Conservation (phyloP, 2,888 invertebrate species). For the Alloscopus bannaensis region DNA sequence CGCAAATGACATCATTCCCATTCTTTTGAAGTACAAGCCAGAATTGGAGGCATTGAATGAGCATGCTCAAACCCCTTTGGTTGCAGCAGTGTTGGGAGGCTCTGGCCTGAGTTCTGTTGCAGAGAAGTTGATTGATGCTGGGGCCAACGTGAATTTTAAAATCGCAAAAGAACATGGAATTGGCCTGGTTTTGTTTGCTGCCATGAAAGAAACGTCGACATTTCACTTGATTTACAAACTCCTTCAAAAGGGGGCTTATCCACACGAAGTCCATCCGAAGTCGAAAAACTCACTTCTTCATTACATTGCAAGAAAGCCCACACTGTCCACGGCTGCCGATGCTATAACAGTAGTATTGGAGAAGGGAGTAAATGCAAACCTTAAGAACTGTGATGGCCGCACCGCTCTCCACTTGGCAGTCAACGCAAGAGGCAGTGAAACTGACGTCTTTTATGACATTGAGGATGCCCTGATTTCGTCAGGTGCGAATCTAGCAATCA, state of each 20-base stretch:
- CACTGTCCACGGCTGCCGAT: slow-evolving; percentile 21
- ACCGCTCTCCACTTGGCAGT: slow-evolving; percentile 77
- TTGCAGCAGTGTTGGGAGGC: slow-evolving; percentile 73
- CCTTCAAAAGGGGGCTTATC: slow-evolving; percentile 65
- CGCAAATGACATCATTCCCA: slow-evolving; percentile 27
- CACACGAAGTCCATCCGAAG: slow-evolving; percentile 47
- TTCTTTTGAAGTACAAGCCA: slow-evolving; percentile 54
- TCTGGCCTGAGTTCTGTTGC: slow-evolving; percentile 24
- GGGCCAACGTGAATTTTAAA: slow-evolving; percentile 68
- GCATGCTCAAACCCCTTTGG: slow-evolving; percentile 74
- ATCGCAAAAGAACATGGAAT: slow-evolving; percentile 30
- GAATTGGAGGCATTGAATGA: slow-evolving; percentile 60
- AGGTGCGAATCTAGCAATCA: slow-evolving; percentile 75
- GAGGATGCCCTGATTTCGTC: slow-evolving; percentile 76
- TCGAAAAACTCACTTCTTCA: slow-evolving; percentile 67
- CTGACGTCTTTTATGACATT: slow-evolving; percentile 76
- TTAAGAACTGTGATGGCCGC: slow-evolving; percentile 72
- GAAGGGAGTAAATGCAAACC: slow-evolving; percentile 47
- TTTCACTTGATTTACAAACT: slow-evolving; percentile 61
- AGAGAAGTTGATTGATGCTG: slow-evolving; percentile 64
- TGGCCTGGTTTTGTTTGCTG: slow-evolving; percentile 37
- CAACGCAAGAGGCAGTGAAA: slow-evolving; percentile 75
- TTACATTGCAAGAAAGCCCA: slow-evolving; percentile 62
- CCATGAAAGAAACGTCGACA: slow-evolving; percentile 24
- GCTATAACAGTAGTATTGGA: slow-evolving; percentile 45